phyloP scores from a whole-genome alignment of 1,140 invertebrate species.

The Platyscapa corneri region DNA sequence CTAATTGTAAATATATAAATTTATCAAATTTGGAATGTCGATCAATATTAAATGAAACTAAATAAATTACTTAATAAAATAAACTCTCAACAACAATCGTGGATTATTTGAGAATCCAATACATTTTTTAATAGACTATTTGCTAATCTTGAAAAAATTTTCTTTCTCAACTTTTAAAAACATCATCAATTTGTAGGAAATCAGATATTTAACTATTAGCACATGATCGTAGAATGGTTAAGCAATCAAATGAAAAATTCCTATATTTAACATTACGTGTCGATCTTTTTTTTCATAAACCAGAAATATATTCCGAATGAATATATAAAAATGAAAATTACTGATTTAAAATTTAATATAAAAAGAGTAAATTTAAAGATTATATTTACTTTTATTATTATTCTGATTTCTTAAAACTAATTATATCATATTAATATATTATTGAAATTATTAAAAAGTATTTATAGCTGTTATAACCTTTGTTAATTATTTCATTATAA shows the following conservation, averaged over 20 bases:
- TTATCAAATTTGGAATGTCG: background rate
- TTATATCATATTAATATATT: no score
- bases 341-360: no score
- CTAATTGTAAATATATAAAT: background rate
- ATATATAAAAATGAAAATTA: background rate
- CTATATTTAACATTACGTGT: background rate
- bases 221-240: background rate
- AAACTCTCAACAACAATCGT: no score
- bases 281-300: background rate
- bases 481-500: no score
- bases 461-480: no score
- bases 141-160: constrained; percentile 7
- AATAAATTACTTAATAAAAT: no score
- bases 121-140: constrained; percentile 32
- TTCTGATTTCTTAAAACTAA: no score
- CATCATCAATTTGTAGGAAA: background rate
- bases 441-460: no score
- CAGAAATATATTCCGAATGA: background rate
- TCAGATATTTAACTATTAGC: constrained; percentile 4
- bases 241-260: background rate
- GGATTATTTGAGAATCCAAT: no score
- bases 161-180: constrained; percentile 5
- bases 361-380: no score
- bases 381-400: no score
- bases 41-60: no score